These are phyloP conservation scores for Muscina levida DNA, from an alignment of 2,888 invertebrate species.

Conservation along the genomic window DNA sequence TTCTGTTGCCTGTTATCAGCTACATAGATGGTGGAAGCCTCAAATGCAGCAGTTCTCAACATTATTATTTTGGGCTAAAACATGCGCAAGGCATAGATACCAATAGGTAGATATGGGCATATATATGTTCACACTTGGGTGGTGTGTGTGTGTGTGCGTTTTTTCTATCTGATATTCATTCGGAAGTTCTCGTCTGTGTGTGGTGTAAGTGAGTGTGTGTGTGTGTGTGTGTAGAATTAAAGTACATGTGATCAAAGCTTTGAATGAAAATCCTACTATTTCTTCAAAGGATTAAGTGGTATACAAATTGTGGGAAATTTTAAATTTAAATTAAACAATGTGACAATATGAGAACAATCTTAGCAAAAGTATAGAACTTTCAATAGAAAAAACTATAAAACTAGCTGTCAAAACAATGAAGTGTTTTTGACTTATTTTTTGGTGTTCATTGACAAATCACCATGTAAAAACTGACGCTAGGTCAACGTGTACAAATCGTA, in stretches of 20 bases:
- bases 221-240: background rate
- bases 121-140: background rate
- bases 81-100: background rate
- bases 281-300: too few relatives aligned
- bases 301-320: too few relatives aligned
- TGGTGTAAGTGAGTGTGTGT: conserved; percentile 4
- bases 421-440: too few relatives aligned
- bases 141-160: too few relatives aligned
- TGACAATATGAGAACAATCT: too few relatives aligned
- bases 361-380: too few relatives aligned
- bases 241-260: background rate
- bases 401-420: too few relatives aligned
- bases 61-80: conserved; percentile 20
- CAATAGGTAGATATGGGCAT: conserved; percentile 4
- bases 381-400: too few relatives aligned
- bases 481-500: too few relatives aligned
- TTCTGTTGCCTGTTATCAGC: conserved; percentile 25
- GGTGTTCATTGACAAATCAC: too few relatives aligned
- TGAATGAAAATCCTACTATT: background rate
- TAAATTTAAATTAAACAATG: too few relatives aligned
- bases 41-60: conserved; percentile 13
- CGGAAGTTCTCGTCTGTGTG: conserved; percentile 18
- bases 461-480: too few relatives aligned
- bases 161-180: conserved; percentile 12
- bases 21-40: background rate